phyloP scores from a whole-genome alignment of 2,797 vertebrate genomes.

The Orestias chungarensis region DNA sequence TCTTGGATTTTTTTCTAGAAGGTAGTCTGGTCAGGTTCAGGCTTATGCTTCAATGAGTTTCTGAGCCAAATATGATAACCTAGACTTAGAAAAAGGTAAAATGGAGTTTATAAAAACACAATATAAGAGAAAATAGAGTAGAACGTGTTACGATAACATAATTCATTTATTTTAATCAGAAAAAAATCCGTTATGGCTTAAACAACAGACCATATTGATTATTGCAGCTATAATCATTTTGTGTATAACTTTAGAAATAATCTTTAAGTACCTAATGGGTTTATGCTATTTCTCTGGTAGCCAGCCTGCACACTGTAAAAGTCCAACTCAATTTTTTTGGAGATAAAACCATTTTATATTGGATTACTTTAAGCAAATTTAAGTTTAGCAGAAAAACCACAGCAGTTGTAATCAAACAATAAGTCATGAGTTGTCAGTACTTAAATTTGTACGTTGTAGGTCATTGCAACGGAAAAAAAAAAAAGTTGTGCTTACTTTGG shows the following conservation, averaged over 20 bases:
- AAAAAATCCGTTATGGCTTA: neutral
- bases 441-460: too few species aligned
- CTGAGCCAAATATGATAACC: neutral
- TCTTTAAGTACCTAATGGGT: neutral
- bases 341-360: too few species aligned
- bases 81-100: neutral
- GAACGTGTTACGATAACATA: neutral
- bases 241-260: neutral
- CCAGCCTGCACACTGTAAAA: neutral
- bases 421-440: too few species aligned
- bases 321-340: too few species aligned
- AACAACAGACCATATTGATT: neutral
- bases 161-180: neutral
- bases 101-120: neutral
- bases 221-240: neutral
- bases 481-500: too few species aligned
- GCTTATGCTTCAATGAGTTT: neutral
- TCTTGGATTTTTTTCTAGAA: constrained; percentile 1
- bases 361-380: too few species aligned
- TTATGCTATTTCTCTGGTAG: neutral
- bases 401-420: too few species aligned
- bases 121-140: neutral
- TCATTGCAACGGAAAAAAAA: too few species aligned
- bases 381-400: too few species aligned
- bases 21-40: neutral